Conservation (phyloP, 2,113 vertebrate genomes). For the Vulpes vulpes region DNA sequence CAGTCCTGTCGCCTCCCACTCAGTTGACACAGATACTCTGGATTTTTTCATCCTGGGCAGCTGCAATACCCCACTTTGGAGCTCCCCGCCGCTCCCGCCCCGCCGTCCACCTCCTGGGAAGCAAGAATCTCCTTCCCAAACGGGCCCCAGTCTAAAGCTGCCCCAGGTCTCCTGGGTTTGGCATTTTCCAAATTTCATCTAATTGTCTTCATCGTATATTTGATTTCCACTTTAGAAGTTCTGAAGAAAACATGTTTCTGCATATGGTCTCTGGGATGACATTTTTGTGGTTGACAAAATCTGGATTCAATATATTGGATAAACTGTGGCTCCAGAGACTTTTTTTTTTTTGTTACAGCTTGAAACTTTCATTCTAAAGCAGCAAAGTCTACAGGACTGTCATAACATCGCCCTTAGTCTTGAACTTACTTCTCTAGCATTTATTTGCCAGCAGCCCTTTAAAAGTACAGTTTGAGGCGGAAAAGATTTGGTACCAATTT, state of each 20-base stretch:
- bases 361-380: not conserved
- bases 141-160: not conserved
- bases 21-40: not conserved
- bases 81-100: rapidly evolving
- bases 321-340: not conserved
- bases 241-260: conserved; percentile 27
- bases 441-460: not conserved
- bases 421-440: not conserved
- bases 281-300: conserved; percentile 68
- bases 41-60: not conserved
- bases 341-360: not conserved
- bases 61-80: rapidly evolving
- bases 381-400: not conserved
- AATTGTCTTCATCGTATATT: not conserved
- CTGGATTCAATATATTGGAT: conserved; percentile 70
- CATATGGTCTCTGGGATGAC: conserved; percentile 42
- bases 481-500: not conserved
- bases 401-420: no score
- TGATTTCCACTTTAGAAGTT: conserved; percentile 42
- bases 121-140: not conserved
- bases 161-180: not conserved
- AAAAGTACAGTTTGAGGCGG: not conserved
- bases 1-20: no score
- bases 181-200: not conserved
- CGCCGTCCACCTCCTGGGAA: not conserved